A percentile compares a stretch with the other conserved stretches of the same genome.
These are phyloP conservation scores for Saturnia pavonia DNA, from an alignment of 2,888 invertebrate genomes.

Conservation along the genomic window DNA sequence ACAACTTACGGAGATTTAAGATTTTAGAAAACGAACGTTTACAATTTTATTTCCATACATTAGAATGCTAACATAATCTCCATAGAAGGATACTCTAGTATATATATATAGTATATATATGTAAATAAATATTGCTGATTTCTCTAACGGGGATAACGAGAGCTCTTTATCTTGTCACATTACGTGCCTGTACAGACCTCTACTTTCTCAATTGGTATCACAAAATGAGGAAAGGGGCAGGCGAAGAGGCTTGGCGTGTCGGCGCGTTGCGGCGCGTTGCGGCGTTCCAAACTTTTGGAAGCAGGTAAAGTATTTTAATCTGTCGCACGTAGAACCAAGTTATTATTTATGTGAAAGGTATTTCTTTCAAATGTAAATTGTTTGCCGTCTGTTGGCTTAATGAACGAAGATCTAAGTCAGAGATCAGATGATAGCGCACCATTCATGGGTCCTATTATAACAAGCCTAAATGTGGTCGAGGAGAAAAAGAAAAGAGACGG, in stretches of 20 bases:
- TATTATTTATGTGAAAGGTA: conserved; percentile 19
- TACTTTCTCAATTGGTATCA: conserved; percentile 23
- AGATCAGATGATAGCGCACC: too few relatives aligned
- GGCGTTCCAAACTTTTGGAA: conserved; percentile 22
- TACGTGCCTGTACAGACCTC: conserved; percentile 16
- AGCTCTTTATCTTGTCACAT: conserved; percentile 1
- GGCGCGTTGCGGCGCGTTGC: conserved; percentile 13
- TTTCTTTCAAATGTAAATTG: background rate
- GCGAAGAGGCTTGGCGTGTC: background rate
- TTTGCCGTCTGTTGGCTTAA: background rate
- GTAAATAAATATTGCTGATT: background rate
- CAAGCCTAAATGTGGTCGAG: too few relatives aligned
- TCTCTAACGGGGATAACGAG: background rate
- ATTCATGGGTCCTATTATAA: too few relatives aligned
- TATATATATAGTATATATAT: too few relatives aligned
- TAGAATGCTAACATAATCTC: too few relatives aligned
- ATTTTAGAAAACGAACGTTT: too few relatives aligned
- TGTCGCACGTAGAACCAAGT: conserved; percentile 8
- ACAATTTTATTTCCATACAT: too few relatives aligned
- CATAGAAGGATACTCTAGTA: too few relatives aligned
- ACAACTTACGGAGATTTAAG: too few relatives aligned
- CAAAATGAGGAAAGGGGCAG: conserved; percentile 22
- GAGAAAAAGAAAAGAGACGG: too few relatives aligned
- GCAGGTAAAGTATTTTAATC: conserved; percentile 26
- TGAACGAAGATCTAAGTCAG: background rate